phyloP scores from a whole-genome alignment of 2,888 invertebrate species.

The Tipula vernalis region DNA sequence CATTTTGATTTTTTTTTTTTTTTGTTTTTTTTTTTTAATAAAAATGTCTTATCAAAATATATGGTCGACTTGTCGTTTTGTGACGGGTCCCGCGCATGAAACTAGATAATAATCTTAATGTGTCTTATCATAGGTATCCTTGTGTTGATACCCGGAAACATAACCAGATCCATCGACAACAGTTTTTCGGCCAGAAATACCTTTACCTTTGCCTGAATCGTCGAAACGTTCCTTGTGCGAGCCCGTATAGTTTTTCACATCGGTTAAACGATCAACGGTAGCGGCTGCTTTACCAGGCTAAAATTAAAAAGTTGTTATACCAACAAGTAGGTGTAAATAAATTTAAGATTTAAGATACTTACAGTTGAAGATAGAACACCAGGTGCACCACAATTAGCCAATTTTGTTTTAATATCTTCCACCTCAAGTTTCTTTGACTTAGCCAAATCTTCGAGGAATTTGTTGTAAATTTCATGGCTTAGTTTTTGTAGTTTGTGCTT shows the following conservation, averaged over 20 bases:
- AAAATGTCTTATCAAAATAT: background rate
- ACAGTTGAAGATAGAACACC: constrained; percentile 42
- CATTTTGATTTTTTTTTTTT: background rate
- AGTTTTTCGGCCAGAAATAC: constrained; percentile 72
- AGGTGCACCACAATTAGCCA: constrained; percentile 69
- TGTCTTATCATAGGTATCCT: constrained; percentile 57
- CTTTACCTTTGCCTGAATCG: constrained; percentile 72
- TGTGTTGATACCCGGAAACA: constrained; percentile 74
- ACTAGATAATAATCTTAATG: constrained; percentile 29
- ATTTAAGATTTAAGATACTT: constrained; percentile 15
- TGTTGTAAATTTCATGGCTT: constrained; percentile 62
- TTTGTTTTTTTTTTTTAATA: background rate
- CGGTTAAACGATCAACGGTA: constrained; percentile 58
- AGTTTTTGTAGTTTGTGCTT: constrained; percentile 75
- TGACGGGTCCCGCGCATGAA: background rate
- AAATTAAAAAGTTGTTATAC: constrained; percentile 7
- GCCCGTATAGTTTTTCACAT: constrained; percentile 78
- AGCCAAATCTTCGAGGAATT: constrained; percentile 74
- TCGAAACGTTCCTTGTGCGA: constrained; percentile 80
- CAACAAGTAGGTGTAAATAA: background rate
- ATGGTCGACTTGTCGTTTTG: background rate
- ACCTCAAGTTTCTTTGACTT: constrained; percentile 72
- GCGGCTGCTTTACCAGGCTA: constrained; percentile 35
- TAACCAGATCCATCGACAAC: constrained; percentile 61
- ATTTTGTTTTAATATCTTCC: constrained; percentile 64